These are phyloP conservation scores for Sylvicapra grimmia DNA, from an alignment of 2,113 vertebrate genomes.

Conservation along the genomic window DNA sequence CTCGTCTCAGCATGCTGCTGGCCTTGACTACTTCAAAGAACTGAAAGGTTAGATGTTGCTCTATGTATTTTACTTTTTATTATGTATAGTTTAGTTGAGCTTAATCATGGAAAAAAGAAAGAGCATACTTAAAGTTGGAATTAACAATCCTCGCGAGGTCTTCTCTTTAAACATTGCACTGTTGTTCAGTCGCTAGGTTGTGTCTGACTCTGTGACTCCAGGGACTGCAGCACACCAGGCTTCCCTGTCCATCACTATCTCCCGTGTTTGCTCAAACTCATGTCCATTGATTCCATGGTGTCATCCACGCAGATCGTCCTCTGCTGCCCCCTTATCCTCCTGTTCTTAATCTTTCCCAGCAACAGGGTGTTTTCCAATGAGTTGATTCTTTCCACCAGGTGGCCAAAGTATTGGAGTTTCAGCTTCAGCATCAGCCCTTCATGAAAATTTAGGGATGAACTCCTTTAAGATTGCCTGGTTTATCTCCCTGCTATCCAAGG, in stretches of 20 bases:
- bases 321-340: neutral
- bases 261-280: neutral
- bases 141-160: neutral
- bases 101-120: conserved; percentile 7
- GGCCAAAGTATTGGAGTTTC: neutral
- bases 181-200: neutral
- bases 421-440: neutral
- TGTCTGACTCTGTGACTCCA: neutral
- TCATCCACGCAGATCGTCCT: neutral
- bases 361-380: neutral
- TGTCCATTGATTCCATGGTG: neutral
- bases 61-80: conserved; percentile 20
- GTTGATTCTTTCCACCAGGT: neutral
- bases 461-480: neutral
- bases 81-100: neutral
- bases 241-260: neutral
- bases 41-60: neutral
- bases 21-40: conserved; percentile 14
- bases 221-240: neutral
- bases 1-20: neutral
- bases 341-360: neutral
- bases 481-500: neutral
- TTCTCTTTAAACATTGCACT: neutral
- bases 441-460: neutral
- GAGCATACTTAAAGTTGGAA: neutral